These are phyloP conservation scores for Aromia moschata DNA, from an alignment of 2,888 invertebrate genomes.

Conservation along the genomic window DNA sequence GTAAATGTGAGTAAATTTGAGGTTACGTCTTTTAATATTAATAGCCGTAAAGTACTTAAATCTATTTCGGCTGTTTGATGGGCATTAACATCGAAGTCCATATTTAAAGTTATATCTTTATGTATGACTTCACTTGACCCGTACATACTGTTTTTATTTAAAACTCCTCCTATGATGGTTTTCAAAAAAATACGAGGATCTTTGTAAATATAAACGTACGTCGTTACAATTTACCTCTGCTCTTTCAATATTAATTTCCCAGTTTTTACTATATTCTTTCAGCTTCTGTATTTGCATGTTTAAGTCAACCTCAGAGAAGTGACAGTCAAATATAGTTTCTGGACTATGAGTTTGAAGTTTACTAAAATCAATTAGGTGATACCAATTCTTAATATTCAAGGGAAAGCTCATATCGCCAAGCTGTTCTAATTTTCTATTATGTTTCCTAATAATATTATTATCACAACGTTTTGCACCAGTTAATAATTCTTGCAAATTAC, in stretches of 20 bases:
- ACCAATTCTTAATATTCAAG: conserved; percentile 68
- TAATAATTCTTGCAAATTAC: conserved; percentile 41
- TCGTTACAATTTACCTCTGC: conserved; percentile 62
- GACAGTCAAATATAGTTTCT: conserved; percentile 47
- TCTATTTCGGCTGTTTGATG: conserved; percentile 52
- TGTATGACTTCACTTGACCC: conserved; percentile 46
- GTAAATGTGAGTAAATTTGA: conserved; percentile 59
- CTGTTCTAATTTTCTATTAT: conserved; percentile 66
- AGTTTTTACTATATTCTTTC: conserved; percentile 62
- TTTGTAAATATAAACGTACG: conserved; percentile 67
- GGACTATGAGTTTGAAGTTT: conserved; percentile 16
- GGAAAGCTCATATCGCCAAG: conserved; percentile 76
- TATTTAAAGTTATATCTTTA: conserved; percentile 41
- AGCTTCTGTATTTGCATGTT: conserved; percentile 57
- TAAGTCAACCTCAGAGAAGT: conserved; percentile 35
- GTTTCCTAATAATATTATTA: conserved; percentile 66
- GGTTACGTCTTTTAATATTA: conserved; percentile 57
- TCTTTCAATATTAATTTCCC: conserved; percentile 64
- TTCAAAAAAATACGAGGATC: conserved; percentile 53
- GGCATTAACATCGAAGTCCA: conserved; percentile 48
- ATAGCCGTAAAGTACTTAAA: conserved; percentile 57
- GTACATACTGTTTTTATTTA: conserved; percentile 50
- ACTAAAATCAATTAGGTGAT: conserved; percentile 55
- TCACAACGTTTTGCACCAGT: conserved; percentile 33
- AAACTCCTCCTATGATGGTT: conserved; percentile 50